phyloP scores from a whole-genome alignment of 2,113 vertebrate species.

The Centropristis striata region DNA sequence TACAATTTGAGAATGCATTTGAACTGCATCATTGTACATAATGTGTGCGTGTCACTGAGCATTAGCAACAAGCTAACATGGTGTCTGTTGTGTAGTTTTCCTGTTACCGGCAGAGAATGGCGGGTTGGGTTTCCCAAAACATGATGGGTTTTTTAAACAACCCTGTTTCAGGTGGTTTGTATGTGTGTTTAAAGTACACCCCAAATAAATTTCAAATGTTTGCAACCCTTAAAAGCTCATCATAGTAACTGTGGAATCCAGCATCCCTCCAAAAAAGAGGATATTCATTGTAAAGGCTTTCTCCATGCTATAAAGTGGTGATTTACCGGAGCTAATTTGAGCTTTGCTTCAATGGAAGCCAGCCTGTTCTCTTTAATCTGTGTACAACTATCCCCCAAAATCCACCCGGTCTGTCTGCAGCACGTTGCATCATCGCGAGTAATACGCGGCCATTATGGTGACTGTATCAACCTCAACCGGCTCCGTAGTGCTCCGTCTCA shows the following conservation, averaged over 20 bases:
- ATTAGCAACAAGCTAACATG: constrained; percentile 46
- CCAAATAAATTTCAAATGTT: not conserved
- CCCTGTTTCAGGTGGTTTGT: not conserved
- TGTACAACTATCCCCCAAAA: no score
- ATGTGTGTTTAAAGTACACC: not conserved
- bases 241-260: not conserved
- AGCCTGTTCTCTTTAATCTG: no score
- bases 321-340: not conserved
- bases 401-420: no score
- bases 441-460: no score
- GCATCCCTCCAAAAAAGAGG: not conserved
- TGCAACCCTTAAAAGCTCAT: not conserved
- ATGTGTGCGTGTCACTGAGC: constrained; percentile 49
- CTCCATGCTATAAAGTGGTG: not conserved
- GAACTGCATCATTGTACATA: constrained; percentile 61
- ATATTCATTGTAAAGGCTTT: not conserved
- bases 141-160: not conserved
- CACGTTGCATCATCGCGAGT: no score
- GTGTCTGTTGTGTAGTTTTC: constrained; percentile 31
- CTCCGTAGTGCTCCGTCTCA: no score
- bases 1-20: constrained; percentile 56
- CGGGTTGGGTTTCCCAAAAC: constrained; percentile 37
- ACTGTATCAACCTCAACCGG: no score
- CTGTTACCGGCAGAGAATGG: constrained; percentile 30
- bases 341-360: constrained; percentile 8